Percentiles rank a stretch among this genome's conserved stretches.
These are phyloP conservation scores for Hypocryptadius cinnamomeus DNA, from an alignment of 2,113 vertebrate genomes.

Conservation along the genomic window DNA sequence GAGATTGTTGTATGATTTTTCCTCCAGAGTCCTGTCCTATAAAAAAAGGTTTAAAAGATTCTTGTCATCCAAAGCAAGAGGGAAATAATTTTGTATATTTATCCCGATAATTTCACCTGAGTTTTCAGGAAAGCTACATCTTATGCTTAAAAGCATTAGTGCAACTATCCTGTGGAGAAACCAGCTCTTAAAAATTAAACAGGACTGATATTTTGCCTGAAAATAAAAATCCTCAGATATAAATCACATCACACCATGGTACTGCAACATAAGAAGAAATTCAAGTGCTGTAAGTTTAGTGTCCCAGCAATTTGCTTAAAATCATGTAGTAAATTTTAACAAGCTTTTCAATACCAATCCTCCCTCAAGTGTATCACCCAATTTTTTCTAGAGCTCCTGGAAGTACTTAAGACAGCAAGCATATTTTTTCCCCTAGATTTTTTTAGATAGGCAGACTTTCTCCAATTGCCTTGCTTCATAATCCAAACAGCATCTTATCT, in stretches of 20 bases:
- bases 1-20: slow-evolving; percentile 62
- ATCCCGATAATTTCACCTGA: neutral
- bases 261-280: neutral
- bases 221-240: neutral
- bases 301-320: neutral
- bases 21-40: slow-evolving; percentile 73
- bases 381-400: neutral
- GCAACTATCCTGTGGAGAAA: neutral
- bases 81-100: neutral
- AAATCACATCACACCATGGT: neutral
- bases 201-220: neutral
- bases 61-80: neutral
- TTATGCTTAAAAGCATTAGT: neutral
- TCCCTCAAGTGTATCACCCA: neutral
- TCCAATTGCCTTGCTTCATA: neutral
- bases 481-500: neutral
- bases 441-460: neutral
- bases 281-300: neutral
- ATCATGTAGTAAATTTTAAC: neutral
- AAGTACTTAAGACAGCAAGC: neutral
- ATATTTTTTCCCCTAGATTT: neutral
- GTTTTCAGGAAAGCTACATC: neutral
- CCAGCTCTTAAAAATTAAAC: neutral
- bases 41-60: neutral
- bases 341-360: neutral